These are phyloP conservation scores for Rhynchomys soricoides DNA, from an alignment of 2,113 vertebrate species.

Conservation along the genomic window DNA sequence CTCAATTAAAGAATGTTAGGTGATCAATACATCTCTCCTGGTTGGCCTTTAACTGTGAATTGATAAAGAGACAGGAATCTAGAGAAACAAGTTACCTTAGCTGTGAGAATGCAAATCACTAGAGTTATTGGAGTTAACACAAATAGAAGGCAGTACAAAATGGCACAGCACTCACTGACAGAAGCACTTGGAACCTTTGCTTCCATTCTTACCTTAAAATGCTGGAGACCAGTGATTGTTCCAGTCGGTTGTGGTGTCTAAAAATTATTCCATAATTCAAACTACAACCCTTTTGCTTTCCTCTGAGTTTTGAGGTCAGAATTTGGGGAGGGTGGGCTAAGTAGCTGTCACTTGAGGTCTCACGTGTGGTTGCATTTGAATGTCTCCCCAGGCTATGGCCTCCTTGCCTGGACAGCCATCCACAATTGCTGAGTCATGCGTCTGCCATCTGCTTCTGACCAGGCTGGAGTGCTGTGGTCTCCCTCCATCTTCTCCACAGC, in stretches of 20 bases:
- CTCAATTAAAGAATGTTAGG: neutral
- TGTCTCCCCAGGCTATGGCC: neutral
- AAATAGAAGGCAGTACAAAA: neutral
- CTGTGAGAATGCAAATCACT: neutral
- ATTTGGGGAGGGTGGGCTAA: neutral
- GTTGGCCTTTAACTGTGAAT: neutral
- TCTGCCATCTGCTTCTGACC: neutral
- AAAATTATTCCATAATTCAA: neutral
- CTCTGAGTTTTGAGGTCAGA: neutral
- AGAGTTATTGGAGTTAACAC: neutral
- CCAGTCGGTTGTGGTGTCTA: neutral
- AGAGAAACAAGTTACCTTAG: neutral
- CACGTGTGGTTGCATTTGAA: neutral
- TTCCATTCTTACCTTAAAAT: conserved; percentile 40
- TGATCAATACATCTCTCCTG: neutral
- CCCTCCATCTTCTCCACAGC: neutral
- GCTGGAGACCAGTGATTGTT: neutral
- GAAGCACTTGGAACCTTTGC: conserved; percentile 21
- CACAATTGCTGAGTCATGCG: neutral
- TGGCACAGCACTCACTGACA: neutral
- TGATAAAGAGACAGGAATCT: neutral
- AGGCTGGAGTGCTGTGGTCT: neutral
- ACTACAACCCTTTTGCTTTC: neutral
- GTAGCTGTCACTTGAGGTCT: neutral
- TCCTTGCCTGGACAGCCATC: neutral